Conservation (phyloP, 2,113 vertebrate species). For the Lontra canadensis region DNA sequence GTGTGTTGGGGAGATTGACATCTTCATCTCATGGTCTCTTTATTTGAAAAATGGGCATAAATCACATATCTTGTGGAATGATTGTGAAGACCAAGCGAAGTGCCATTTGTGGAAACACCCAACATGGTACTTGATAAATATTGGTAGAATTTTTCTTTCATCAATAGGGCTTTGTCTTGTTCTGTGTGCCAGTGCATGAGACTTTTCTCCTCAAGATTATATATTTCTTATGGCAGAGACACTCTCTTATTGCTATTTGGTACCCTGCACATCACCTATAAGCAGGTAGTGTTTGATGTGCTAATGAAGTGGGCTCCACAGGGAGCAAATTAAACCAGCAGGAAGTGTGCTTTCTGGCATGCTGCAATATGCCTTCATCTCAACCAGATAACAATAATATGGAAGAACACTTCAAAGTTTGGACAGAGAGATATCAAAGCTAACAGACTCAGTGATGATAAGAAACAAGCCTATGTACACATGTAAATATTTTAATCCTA, state of each 20-base stretch:
- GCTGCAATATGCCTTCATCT: background rate
- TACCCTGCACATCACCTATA: background rate
- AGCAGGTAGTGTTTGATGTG: background rate
- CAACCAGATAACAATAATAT: background rate
- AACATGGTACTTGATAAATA: background rate
- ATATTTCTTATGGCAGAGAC: background rate
- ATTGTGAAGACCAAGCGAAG: background rate
- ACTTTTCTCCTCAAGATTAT: background rate
- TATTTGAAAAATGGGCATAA: background rate
- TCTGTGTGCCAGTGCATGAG: background rate
- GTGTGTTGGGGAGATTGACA: background rate
- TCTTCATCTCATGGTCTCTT: background rate
- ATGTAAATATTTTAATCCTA: constrained; percentile 10
- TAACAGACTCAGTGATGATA: background rate
- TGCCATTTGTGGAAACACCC: background rate
- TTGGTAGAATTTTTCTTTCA: background rate
- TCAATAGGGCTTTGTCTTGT: background rate
- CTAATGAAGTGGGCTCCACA: background rate
- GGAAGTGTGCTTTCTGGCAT: background rate
- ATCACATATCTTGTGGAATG: background rate
- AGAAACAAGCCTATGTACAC: background rate
- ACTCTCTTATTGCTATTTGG: background rate
- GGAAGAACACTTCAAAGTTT: background rate
- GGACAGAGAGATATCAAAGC: background rate
- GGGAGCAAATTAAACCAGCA: background rate